Evolutionary conservation across 2,888 invertebrate genomes (phyloP).

Genomic region (Hymenopus coronatus): DNA sequence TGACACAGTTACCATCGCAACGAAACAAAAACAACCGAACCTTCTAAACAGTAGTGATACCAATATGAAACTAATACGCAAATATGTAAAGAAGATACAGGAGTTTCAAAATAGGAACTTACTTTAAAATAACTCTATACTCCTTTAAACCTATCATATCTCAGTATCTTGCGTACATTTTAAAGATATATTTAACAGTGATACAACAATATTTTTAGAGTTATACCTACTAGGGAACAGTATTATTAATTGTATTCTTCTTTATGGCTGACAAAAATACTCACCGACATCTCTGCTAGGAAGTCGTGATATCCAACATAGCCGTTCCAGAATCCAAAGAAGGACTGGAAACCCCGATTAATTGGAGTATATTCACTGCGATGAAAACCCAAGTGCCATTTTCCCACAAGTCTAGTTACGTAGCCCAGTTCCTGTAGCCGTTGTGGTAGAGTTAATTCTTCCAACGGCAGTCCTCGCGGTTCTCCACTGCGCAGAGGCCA

Average conservation of each 20-base stretch:
- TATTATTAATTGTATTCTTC: not conserved
- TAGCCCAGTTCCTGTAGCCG: constrained; percentile 67
- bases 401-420: constrained; percentile 78
- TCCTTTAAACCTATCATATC: too few species aligned
- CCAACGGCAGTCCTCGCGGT: constrained; percentile 50
- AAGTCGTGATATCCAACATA: constrained; percentile 74
- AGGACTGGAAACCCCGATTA: constrained; percentile 73
- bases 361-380: constrained; percentile 68
- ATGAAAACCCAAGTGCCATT: constrained; percentile 87
- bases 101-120: too few species aligned
- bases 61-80: too few species aligned
- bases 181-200: too few species aligned
- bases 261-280: not conserved
- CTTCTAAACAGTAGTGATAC: too few species aligned
- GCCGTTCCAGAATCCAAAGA: constrained; percentile 76
- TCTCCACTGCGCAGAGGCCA: constrained; percentile 47
- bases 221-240: not conserved
- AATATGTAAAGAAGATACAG: too few species aligned
- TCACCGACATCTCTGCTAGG: constrained; percentile 31
- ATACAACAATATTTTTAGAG: not conserved
- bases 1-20: too few species aligned
- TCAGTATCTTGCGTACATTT: too few species aligned
- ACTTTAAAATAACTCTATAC: too few species aligned
- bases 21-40: too few species aligned
- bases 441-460: constrained; percentile 64